A percentile compares a stretch with the other conserved stretches of the same genome.
phyloP scores from a whole-genome alignment of 2,888 invertebrate species.

The Tubulanus polymorphus region DNA sequence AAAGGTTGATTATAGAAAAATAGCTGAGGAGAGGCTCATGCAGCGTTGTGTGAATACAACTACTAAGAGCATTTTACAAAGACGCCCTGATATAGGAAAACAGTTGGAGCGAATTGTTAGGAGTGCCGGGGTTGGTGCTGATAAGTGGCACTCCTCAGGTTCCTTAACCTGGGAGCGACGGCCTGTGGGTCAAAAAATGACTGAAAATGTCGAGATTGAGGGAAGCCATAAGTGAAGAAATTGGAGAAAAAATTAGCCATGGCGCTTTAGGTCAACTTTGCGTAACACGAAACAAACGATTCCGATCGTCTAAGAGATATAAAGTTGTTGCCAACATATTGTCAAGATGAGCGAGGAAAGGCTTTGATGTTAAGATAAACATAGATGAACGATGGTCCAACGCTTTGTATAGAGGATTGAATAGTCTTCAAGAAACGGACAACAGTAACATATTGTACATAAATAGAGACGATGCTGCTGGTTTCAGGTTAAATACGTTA shows the following conservation, averaged over 20 bases:
- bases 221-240: neutral
- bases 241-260: neutral
- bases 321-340: neutral
- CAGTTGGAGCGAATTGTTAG: neutral
- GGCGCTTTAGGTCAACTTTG: neutral
- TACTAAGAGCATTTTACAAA: neutral
- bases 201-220: neutral
- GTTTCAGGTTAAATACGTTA: neutral
- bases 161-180: neutral
- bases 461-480: neutral
- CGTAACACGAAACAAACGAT: neutral
- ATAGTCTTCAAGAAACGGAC: neutral
- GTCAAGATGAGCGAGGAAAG: neutral
- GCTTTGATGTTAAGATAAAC: neutral
- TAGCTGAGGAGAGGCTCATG: neutral
- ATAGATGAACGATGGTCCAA: neutral
- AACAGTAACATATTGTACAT: neutral
- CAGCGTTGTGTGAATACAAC: neutral
- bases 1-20: neutral
- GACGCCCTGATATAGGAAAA: neutral
- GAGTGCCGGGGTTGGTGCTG: neutral
- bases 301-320: neutral
- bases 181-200: neutral
- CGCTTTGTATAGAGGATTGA: neutral
- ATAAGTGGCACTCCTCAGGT: neutral